Percentiles rank a stretch among this genome's conserved stretches.
Evolutionary conservation across 2,113 vertebrate species (phyloP).

Genomic region (Chloebia gouldiae): DNA sequence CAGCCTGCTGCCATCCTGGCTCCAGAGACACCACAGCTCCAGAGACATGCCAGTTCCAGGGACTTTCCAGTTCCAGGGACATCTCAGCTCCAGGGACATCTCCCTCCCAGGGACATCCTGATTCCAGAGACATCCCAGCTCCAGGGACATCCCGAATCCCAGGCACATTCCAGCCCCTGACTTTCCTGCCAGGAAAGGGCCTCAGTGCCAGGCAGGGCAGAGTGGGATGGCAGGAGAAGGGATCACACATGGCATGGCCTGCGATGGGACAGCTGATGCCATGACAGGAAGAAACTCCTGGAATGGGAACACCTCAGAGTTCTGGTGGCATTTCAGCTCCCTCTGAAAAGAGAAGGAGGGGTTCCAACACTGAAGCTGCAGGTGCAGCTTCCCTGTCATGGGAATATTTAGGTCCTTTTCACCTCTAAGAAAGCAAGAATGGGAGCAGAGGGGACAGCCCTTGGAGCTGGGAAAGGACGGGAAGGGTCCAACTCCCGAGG

Average conservation of each 20-base stretch:
- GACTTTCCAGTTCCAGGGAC: not conserved
- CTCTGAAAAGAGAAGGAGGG: not conserved
- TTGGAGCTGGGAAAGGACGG: not conserved
- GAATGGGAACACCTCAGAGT: fast-evolving
- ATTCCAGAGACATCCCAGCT: not conserved
- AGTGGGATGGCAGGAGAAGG: not conserved
- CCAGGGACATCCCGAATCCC: fast-evolving
- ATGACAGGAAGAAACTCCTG: not conserved
- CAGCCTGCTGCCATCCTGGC: not conserved
- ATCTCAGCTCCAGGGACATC: not conserved
- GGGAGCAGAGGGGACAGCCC: not conserved
- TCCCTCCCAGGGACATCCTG: not conserved
- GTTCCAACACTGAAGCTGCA: not conserved
- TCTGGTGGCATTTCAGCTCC: not conserved
- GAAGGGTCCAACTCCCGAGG: not conserved
- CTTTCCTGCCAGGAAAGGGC: not conserved
- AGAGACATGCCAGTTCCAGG: not conserved
- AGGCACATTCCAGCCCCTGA: not conserved
- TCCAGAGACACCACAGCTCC: not conserved
- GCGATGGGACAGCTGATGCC: not conserved
- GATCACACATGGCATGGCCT: not conserved
- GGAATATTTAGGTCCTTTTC: not conserved
- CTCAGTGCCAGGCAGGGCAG: not conserved
- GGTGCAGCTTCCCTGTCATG: not conserved
- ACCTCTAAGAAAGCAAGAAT: not conserved